Evolutionary conservation across 2,113 vertebrate genomes (phyloP).

Genomic region (Ariopsis seemanni): DNA sequence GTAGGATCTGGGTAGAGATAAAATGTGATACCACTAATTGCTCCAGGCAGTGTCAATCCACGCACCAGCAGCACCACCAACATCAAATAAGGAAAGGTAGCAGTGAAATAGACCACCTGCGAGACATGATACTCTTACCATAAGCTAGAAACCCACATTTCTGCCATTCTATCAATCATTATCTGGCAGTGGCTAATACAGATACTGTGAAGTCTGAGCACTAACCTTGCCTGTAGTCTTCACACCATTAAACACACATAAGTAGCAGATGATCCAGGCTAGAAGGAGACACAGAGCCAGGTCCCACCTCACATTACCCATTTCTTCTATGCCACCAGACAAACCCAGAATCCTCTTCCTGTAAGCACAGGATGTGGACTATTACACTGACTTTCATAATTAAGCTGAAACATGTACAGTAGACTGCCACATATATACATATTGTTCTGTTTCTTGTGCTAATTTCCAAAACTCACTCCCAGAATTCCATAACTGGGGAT

Average conservation of each 20-base stretch:
- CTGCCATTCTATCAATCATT: not conserved
- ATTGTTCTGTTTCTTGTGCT: not conserved
- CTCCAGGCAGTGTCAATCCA: conserved; percentile 88
- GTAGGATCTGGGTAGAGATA: conserved; percentile 89
- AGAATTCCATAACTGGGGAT: conserved; percentile 89
- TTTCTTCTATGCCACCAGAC: conserved; percentile 82
- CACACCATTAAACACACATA: conserved; percentile 84
- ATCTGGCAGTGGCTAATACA: not conserved
- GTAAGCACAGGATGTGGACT: conserved; percentile 9
- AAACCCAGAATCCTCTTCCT: conserved; percentile 87
- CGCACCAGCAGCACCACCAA: conserved; percentile 84
- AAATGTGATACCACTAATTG: conserved; percentile 83
- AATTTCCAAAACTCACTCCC: conserved; percentile 83
- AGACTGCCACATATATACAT: not conserved
- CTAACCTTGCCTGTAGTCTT: conserved; percentile 82
- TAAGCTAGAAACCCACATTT: no score
- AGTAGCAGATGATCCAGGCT: conserved; percentile 80
- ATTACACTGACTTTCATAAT: not conserved
- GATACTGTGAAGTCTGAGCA: not conserved
- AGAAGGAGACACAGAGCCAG: conserved; percentile 78
- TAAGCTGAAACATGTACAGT: not conserved
- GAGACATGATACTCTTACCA: not conserved
- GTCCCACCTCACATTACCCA: conserved; percentile 81
- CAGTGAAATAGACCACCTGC: conserved; percentile 95
- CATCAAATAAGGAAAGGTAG: conserved; percentile 92